A percentile compares a stretch with the other conserved stretches of the same genome.
Evolutionary conservation across 2,113 vertebrate species (phyloP).

Genomic region (Drymodes brunneopygia): DNA sequence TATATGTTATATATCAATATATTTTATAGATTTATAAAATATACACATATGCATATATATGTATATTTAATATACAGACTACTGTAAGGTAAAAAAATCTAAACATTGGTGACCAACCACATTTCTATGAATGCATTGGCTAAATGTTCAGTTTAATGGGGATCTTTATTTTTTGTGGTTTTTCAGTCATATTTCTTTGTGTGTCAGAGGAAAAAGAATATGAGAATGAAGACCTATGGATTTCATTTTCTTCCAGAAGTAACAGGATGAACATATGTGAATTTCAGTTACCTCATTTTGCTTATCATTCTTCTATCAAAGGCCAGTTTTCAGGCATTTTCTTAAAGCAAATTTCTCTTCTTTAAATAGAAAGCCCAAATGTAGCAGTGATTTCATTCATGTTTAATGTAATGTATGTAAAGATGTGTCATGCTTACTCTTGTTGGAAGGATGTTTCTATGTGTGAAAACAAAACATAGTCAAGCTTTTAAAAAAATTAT

Average conservation of each 20-base stretch:
- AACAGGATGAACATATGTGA: not conserved
- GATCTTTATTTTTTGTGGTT: not conserved
- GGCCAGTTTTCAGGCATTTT: not conserved
- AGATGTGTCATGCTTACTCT: not conserved
- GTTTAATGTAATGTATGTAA: not conserved
- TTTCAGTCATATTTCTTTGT: not conserved
- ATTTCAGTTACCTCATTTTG: not conserved
- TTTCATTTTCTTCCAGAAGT: not conserved
- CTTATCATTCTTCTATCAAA: not conserved
- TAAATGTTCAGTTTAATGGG: not conserved
- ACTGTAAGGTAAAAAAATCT: fast-evolving
- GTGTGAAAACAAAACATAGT: not conserved
- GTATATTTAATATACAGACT: not conserved
- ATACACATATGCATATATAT: not conserved
- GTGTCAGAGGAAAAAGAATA: not conserved
- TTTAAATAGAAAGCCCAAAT: not conserved
- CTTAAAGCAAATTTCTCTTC: not conserved
- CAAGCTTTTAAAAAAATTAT: not conserved
- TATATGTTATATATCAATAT: not conserved
- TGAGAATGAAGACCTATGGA: not conserved
- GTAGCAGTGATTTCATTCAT: not conserved
- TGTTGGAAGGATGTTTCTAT: not conserved
- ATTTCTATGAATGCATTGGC: not conserved
- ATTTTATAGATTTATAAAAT: not conserved
- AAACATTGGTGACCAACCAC: not conserved